Evolutionary conservation across 2,888 invertebrate genomes (phyloP).

Genomic region (Synanthedon formicaeformis): DNA sequence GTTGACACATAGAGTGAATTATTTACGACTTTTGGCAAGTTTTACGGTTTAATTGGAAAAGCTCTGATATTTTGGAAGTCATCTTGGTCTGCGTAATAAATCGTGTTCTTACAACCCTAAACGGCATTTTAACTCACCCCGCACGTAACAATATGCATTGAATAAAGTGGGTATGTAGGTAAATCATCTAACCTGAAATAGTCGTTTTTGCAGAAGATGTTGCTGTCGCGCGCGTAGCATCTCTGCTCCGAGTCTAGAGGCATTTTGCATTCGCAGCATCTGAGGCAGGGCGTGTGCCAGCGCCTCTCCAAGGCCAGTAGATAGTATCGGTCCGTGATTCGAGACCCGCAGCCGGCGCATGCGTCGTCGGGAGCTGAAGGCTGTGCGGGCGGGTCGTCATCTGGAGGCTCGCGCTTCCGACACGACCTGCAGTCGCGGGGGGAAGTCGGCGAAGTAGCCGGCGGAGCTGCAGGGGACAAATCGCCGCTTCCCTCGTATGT

Average conservation of each 20-base stretch:
- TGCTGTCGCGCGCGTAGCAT: constrained; percentile 92
- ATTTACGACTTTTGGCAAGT: too few species aligned
- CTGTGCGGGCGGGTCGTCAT: constrained; percentile 44
- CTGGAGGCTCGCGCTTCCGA: constrained; percentile 69
- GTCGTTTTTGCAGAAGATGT: constrained; percentile 96
- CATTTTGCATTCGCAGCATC: constrained; percentile 91
- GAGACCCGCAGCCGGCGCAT: constrained; percentile 90
- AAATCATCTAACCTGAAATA: constrained; percentile 86
- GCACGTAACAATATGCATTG: too few species aligned
- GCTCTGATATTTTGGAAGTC: too few species aligned
- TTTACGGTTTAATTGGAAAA: too few species aligned
- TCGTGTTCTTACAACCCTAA: too few species aligned
- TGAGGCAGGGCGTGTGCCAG: constrained; percentile 93
- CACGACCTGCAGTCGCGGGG: constrained; percentile 72
- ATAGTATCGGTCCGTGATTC: constrained; percentile 91
- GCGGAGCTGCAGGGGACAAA: constrained; percentile 80
- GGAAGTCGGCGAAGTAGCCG: constrained; percentile 74
- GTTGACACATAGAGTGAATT: too few species aligned
- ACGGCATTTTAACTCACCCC: too few species aligned
- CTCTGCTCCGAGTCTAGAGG: constrained; percentile 91
- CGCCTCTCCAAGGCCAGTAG: constrained; percentile 90
- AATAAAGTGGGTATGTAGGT: neutral
- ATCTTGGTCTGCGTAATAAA: too few species aligned
- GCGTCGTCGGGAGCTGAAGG: constrained; percentile 67
- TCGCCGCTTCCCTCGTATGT: constrained; percentile 79